Base-by-base conservation (phyloP, 1,140 invertebrate genomes). In the Drosophila sp. region DNA sequence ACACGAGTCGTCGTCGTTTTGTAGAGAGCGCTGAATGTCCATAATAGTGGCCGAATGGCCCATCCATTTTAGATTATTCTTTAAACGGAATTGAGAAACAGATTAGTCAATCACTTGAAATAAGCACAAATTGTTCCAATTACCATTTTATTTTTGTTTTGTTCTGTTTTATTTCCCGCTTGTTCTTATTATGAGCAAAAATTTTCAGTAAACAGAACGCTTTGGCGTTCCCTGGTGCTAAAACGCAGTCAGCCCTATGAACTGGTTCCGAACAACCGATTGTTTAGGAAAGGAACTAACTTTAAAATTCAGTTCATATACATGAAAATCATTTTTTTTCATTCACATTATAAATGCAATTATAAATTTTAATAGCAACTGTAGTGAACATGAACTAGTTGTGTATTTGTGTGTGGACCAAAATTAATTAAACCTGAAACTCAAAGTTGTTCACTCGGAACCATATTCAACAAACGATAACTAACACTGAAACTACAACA, bases 21-120 rank as follows among this genome's bases (percentile, higher is more conserved):
- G 84, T n/a, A 92, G 64, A 32, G 73, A 67, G 17, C 83, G 81
- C 57, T 92, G 89, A 41, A 92, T 91, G 58, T 92, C 91, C 72
- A 91, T 85, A 60, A 92, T 89, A 27, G 91, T 92, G 68, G 80
- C 80, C 62, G 89, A 76, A 66, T 92, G 91, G n/a, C 89, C 91
- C 91, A 92, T 92, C 91, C 91, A 92, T 75, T 92, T 92, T 4
- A 92, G 70, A 58, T 92, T 77, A 81, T 92, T 91, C 91, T 89
- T 74, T 7, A 57, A 35, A 1, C 33, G 25, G 17, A 29, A 54
- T 10, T 4, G 25, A 17, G 1, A 54, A 7, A 6, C 4, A n/a
- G 17, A 6, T 35, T 4, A 0, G 33, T 55, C 17, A n/a, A 50
- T 57, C 30, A 10, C 23, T 32, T 10, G 8, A 17, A 57, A 40